Conservation (phyloP, 2,113 vertebrate species). For the Lipotes vexillifer region DNA sequence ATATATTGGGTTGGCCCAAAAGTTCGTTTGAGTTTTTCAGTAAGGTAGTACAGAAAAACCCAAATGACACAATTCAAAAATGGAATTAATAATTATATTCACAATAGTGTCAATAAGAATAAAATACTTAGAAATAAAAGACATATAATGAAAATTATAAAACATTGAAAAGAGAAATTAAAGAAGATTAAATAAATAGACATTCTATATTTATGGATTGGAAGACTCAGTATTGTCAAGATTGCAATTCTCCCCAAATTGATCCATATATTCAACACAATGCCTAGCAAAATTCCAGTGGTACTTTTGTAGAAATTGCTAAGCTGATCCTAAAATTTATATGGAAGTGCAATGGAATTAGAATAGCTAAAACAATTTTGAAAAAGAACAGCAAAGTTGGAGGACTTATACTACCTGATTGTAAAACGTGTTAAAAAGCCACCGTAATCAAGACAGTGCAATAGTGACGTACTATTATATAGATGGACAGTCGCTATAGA, state of each 20-base stretch:
- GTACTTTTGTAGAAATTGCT: background rate
- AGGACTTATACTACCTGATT: background rate
- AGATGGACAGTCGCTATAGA: background rate
- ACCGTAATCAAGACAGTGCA: background rate
- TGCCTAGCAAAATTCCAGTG: background rate
- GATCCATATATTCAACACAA: background rate
- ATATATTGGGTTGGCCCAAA: background rate
- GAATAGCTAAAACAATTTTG: background rate
- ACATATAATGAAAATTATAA: background rate
- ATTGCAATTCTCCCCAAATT: background rate
- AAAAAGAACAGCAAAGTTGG: background rate
- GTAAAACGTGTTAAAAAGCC: background rate
- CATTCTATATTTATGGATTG: background rate
- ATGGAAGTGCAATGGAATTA: background rate
- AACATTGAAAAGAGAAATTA: background rate
- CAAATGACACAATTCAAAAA: background rate
- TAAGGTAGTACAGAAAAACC: too few species aligned
- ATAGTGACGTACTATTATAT: background rate
- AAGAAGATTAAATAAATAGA: background rate
- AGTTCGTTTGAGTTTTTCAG: too few species aligned
- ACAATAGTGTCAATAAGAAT: background rate
- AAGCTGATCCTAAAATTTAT: background rate
- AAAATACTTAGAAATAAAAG: background rate
- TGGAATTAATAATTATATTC: background rate
- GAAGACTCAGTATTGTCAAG: background rate